Evolutionary conservation across 2,888 invertebrate genomes (phyloP).

Genomic region (Thera britannica): DNA sequence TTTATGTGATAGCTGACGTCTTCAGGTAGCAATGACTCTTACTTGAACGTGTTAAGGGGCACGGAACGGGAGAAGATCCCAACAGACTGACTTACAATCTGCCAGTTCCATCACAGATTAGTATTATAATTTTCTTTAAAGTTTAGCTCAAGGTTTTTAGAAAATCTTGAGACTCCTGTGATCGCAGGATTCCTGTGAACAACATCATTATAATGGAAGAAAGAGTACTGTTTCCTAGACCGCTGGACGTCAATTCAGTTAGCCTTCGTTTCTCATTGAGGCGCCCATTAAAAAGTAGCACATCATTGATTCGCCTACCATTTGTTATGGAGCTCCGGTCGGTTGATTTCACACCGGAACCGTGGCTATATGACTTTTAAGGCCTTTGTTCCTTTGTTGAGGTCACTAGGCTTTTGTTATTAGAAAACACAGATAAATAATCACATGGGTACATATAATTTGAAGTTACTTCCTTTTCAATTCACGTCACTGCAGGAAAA

Average conservation of each 20-base stretch:
- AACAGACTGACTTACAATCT: background rate
- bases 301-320: constrained; percentile 38
- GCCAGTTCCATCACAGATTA: background rate
- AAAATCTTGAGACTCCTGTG: too few species aligned
- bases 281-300: constrained; percentile 29
- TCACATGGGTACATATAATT: background rate
- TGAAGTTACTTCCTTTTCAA: constrained; percentile 4
- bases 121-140: too few species aligned
- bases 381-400: constrained; percentile 41
- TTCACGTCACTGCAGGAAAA: constrained; percentile 1
- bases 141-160: too few species aligned
- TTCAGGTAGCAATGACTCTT: background rate
- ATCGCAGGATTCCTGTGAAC: too few species aligned
- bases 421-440: constrained; percentile 16
- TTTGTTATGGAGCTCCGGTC: constrained; percentile 40
- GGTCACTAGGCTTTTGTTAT: constrained; percentile 32
- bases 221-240: background rate
- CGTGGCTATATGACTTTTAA: constrained; percentile 50
- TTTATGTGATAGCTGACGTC: background rate
- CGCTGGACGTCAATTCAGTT: background rate
- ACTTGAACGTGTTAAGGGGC: background rate
- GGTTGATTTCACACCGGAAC: constrained; percentile 51
- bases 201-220: background rate
- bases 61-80: background rate
- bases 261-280: constrained; percentile 17